A percentile compares a stretch with the other conserved stretches of the same genome.
phyloP scores from a whole-genome alignment of 2,888 invertebrate species.

The Pinctada fucata region DNA sequence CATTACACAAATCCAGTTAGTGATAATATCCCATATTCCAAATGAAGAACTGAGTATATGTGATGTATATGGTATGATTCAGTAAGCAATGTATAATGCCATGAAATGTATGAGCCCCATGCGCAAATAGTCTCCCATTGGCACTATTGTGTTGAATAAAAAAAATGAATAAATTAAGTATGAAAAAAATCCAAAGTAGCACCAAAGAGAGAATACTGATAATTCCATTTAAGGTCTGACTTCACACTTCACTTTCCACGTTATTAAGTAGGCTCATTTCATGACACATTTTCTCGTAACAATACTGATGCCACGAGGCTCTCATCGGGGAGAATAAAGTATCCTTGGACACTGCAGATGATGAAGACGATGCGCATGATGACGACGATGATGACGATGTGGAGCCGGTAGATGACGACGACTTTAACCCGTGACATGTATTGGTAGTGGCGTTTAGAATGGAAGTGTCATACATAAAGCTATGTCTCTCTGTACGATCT shows the following conservation, averaged over 20 bases:
- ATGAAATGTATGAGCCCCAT: neutral
- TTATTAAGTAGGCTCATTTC: conserved; percentile 21
- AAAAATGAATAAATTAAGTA: conserved; percentile 22
- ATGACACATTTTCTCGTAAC: conserved; percentile 51
- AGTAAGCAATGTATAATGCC: neutral
- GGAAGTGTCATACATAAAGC: conserved; percentile 38
- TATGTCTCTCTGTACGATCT: conserved; percentile 19
- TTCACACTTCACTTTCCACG: conserved; percentile 35
- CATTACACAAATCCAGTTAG: no score
- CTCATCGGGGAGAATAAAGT: conserved; percentile 24
- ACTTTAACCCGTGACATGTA: neutral
- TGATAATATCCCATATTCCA: no score
- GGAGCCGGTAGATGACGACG: conserved; percentile 18
- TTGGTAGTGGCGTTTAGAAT: conserved; percentile 15
- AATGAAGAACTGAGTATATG: no score
- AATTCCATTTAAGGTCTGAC: neutral
- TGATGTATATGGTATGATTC: no score
- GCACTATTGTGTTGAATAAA: conserved; percentile 40
- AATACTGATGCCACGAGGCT: conserved; percentile 59
- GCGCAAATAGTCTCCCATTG: conserved; percentile 22
- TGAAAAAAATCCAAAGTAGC: conserved; percentile 21
- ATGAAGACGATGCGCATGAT: neutral
- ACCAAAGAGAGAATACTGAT: conserved; percentile 14
- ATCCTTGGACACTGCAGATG: neutral
- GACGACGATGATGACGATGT: conserved; percentile 10